These are phyloP conservation scores for Psittacula cyanocephala DNA, from an alignment of 2,113 vertebrate genomes.

Conservation along the genomic window DNA sequence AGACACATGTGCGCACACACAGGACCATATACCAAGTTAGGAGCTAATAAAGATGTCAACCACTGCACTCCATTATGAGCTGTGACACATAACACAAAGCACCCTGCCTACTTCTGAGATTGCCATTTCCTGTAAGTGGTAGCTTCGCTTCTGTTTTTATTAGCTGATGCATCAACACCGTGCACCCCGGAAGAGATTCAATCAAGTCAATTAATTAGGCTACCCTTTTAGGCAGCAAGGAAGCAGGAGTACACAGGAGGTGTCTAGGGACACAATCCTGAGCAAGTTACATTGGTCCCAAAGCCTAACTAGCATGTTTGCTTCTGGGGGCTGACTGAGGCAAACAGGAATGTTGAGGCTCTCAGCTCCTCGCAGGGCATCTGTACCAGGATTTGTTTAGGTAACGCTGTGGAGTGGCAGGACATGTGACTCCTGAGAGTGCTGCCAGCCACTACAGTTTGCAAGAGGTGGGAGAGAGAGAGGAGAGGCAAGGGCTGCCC, in stretches of 20 bases:
- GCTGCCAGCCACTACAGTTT: neutral
- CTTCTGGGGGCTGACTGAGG: neutral
- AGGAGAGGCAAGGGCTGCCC: neutral
- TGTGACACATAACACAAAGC: slow-evolving; percentile 33
- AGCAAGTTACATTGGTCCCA: neutral
- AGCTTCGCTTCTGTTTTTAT: slow-evolving; percentile 36
- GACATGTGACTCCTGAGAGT: neutral
- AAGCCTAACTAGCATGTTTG: slow-evolving; percentile 14
- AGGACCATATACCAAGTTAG: neutral
- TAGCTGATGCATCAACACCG: slow-evolving; percentile 55
- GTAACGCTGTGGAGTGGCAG: slow-evolving; percentile 13
- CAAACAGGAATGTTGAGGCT: neutral
- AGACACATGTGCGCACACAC: accelerated
- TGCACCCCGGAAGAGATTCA: slow-evolving; percentile 30
- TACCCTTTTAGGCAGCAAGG: slow-evolving; percentile 46
- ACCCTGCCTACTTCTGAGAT: slow-evolving; percentile 26
- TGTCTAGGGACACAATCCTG: neutral
- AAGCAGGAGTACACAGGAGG: neutral
- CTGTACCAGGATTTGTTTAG: slow-evolving; percentile 17
- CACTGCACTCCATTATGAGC: slow-evolving; percentile 22
- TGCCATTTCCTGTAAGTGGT: slow-evolving; percentile 44
- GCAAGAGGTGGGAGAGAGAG: neutral
- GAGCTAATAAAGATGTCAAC: slow-evolving; percentile 62
- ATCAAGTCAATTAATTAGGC: slow-evolving; percentile 61
- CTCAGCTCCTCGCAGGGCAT: slow-evolving; percentile 23